Evolutionary conservation across 2,113 vertebrate species (phyloP).

Genomic region (Nipponia nippon): DNA sequence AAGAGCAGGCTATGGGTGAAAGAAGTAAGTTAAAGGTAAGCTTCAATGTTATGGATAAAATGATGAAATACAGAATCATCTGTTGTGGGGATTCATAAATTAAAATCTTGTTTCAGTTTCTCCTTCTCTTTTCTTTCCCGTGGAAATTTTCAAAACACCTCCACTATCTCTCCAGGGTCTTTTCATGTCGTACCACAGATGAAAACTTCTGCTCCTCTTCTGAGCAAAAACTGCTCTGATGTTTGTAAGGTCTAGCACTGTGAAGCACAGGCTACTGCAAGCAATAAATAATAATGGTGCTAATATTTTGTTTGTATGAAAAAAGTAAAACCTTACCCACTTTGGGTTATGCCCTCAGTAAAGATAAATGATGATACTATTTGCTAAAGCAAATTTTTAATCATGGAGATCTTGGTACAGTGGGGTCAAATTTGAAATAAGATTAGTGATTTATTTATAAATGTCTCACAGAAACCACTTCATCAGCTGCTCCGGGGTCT

Average conservation of each 20-base stretch:
- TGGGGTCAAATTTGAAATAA: not conserved
- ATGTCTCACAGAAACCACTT: not conserved
- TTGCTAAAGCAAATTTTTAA: not conserved
- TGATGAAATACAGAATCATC: not conserved
- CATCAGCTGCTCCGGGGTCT: not conserved
- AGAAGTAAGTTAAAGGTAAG: not conserved
- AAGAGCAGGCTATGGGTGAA: not conserved
- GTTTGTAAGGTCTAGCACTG: not conserved
- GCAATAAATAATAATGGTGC: not conserved
- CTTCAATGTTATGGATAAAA: not conserved
- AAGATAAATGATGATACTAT: not conserved
- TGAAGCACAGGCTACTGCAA: not conserved
- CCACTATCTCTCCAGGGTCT: not conserved
- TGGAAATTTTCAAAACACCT: not conserved
- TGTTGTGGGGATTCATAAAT: not conserved
- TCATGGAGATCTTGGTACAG: not conserved
- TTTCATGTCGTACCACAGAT: not conserved
- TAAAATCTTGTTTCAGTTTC: not conserved
- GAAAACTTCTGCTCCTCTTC: not conserved
- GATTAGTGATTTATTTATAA: not conserved
- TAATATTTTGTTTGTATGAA: not conserved
- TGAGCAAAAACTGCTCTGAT: not conserved
- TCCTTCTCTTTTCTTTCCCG: not conserved
- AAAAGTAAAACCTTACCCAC: not conserved
- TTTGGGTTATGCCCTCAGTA: not conserved